phyloP scores from a whole-genome alignment of 2,797 vertebrate species.

The Zenarchopterus dispar region DNA sequence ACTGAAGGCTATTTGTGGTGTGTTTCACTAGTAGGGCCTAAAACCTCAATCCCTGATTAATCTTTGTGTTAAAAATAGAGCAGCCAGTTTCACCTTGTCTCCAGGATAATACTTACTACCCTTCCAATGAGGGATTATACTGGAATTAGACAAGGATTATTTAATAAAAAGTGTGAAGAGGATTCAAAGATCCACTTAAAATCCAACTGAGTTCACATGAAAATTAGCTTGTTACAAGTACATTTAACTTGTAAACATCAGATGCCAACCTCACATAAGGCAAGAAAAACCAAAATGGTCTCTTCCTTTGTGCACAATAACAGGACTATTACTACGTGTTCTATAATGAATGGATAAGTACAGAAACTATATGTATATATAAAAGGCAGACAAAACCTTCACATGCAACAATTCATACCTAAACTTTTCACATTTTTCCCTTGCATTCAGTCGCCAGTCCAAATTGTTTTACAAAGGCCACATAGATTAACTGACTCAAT shows the following conservation, averaged over 20 bases:
- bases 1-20: conserved; percentile 59
- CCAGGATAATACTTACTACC: conserved; percentile 53
- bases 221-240: conserved; percentile 32
- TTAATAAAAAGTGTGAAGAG: conserved; percentile 63
- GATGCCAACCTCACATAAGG: conserved; percentile 45
- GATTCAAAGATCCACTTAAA: conserved; percentile 43
- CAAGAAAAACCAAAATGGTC: conserved; percentile 33
- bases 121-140: conserved; percentile 67
- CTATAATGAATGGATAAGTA: conserved; percentile 6
- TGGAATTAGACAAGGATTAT: conserved; percentile 61
- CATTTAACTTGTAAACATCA: conserved; percentile 43
- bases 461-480: conserved; percentile 63
- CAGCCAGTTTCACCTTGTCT: conserved; percentile 66
- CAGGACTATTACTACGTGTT: background rate
- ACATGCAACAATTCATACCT: background rate
- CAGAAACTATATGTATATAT: conserved; percentile 8
- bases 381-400: conserved; percentile 9
- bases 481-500: conserved; percentile 62
- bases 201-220: conserved; percentile 21
- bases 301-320: conserved; percentile 15
- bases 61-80: conserved; percentile 79
- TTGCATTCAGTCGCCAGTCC: conserved; percentile 16
- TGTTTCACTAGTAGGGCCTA: conserved; percentile 59
- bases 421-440: background rate
- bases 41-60: conserved; percentile 81